Base-by-base conservation (phyloP, 92 coral and sea anemone genomes). In the Paramuricea clavata region DNA sequence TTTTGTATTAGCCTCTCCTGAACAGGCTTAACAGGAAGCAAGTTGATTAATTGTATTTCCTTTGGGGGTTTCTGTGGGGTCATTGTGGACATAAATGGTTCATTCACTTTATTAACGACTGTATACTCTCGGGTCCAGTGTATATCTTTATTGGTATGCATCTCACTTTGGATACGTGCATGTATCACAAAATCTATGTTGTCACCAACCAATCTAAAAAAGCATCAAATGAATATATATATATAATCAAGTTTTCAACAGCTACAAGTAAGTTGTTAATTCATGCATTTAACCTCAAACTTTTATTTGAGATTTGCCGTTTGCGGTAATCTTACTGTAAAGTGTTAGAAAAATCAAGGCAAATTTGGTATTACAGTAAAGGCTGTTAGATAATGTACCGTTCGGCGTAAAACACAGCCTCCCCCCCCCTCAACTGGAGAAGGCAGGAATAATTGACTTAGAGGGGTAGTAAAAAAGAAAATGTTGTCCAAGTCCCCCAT, bases 51-150 rank as follows among this genome's bases (percentile, higher is more conserved):
- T 77, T 87, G 85, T 2, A 87, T 31, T 12, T 93, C 87, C 16
- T 88, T 54, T 28, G 90, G 23, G 12, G 85, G 26, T 50, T 72
- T 87, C 76, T 75, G 82, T 13, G 91, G 89, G 2, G 44, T 39
- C 1, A 16, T 78, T 35, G 30, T 87, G 49, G 83, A 73, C 59
- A 92, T 49, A 21, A 34, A 35, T 27, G 91, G 80, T 4, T 77
- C 83, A 8, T 49, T 62, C 26, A 90, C 93, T 8, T 86, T 56
- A 64, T 90, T 77, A 19, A 49, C 23, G 13, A 93, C 81, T 50
- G 88, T 92, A 88, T 74, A 93, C 90, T 93, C 90, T 33, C 90
- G 95, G 26, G 92, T 93, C 92, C 95, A 90, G 56, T 93, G 93
- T 25, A 93, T 71, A 19, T 93, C 90, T 78, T 82, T 69, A 86